phyloP scores from a whole-genome alignment of 2,888 invertebrate species.

The Acleris holmiana region DNA sequence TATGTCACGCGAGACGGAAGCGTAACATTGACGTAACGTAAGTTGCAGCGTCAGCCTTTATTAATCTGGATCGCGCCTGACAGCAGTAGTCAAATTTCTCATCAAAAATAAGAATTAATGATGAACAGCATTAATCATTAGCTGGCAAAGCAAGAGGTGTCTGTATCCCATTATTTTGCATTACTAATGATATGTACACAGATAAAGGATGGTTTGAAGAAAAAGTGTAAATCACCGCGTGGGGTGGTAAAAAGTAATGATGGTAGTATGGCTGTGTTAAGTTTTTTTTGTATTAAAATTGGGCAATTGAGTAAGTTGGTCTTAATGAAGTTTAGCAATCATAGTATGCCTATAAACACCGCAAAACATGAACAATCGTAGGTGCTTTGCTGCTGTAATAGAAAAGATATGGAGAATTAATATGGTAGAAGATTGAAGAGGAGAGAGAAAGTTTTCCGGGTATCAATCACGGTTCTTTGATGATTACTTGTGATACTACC shows the following conservation, averaged over 20 bases:
- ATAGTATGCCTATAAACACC: too few relatives aligned
- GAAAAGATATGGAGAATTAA: too few relatives aligned
- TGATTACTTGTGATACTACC: too few relatives aligned
- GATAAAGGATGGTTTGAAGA: conserved; percentile 74
- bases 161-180: conserved; percentile 84
- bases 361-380: too few relatives aligned
- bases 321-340: too few relatives aligned
- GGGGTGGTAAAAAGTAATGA: conserved; percentile 50
- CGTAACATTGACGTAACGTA: conserved; percentile 54
- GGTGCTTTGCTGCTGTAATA: too few relatives aligned
- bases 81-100: conserved; percentile 84
- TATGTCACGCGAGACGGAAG: conserved; percentile 18
- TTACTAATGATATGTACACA: conserved; percentile 84
- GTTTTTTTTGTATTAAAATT: too few relatives aligned
- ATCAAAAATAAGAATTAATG: conserved; percentile 85
- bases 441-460: too few relatives aligned
- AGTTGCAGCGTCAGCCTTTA: conserved; percentile 82
- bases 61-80: conserved; percentile 82
- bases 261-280: too few relatives aligned
- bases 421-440: too few relatives aligned
- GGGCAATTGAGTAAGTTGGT: too few relatives aligned
- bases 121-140: conserved; percentile 82
- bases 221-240: conserved; percentile 74
- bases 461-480: too few relatives aligned
- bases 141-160: conserved; percentile 83